phyloP scores from a whole-genome alignment of 2,113 vertebrate species.

The Microcebus ravelobensis region DNA sequence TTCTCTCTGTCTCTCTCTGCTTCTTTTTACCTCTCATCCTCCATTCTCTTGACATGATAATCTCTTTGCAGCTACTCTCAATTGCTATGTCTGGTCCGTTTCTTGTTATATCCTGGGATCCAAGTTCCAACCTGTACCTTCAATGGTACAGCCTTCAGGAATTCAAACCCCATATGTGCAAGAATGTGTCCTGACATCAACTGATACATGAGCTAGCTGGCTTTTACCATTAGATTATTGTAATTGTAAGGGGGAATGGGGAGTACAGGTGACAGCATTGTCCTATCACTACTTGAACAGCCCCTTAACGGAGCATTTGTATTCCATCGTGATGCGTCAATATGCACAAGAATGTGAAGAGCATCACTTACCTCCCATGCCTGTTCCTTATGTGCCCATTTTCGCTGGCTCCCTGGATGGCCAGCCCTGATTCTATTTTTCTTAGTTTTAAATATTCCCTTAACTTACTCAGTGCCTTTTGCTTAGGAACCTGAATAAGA shows the following conservation, averaged over 20 bases:
- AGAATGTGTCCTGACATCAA: background rate
- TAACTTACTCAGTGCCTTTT: background rate
- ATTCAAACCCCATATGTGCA: background rate
- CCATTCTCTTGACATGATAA: background rate
- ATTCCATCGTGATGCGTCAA: background rate
- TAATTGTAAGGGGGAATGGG: background rate
- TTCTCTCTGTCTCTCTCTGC: background rate
- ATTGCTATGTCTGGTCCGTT: background rate
- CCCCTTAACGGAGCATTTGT: background rate
- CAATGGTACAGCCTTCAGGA: background rate
- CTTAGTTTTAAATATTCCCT: background rate
- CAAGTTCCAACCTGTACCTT: background rate
- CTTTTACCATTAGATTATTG: background rate
- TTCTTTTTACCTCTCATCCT: background rate
- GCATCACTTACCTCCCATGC: background rate
- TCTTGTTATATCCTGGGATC: background rate
- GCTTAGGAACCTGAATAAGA: background rate
- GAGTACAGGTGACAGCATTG: background rate
- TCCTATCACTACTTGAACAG: background rate
- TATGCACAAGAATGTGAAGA: background rate
- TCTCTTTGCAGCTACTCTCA: background rate
- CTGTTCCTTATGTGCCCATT: background rate
- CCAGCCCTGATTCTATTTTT: background rate
- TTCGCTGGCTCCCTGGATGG: background rate
- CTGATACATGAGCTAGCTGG: background rate